phyloP scores from a whole-genome alignment of 2,888 invertebrate genomes.

The Perdita meconis region DNA sequence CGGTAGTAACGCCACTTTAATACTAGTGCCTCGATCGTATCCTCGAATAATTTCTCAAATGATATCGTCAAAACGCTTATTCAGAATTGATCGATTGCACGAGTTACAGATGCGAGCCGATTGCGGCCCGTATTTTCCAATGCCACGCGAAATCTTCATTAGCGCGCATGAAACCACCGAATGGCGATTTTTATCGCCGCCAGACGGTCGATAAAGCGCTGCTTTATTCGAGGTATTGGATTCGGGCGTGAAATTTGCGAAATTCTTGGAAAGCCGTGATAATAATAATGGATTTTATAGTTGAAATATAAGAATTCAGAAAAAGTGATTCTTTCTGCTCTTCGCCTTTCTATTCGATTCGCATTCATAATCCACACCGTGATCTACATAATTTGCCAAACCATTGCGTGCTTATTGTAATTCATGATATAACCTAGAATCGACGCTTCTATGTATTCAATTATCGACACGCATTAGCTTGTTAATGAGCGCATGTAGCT shows the following conservation, averaged over 20 bases:
- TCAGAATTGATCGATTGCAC: conserved; percentile 33
- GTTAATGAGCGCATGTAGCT: too few relatives aligned
- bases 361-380: too few relatives aligned
- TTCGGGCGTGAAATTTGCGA: conserved; percentile 7
- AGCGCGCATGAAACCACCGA: conserved; percentile 16
- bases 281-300: neutral
- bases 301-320: too few relatives aligned
- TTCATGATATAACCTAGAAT: too few relatives aligned
- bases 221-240: conserved; percentile 5
- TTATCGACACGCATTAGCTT: too few relatives aligned
- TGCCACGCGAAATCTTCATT: conserved; percentile 67
- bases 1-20: conserved; percentile 7
- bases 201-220: conserved; percentile 11
- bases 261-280: conserved; percentile 10
- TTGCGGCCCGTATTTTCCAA: conserved; percentile 30
- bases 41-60: conserved; percentile 32
- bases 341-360: too few relatives aligned
- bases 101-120: conserved; percentile 25
- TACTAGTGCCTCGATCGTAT: neutral
- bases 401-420: too few relatives aligned
- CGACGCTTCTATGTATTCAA: too few relatives aligned
- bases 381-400: too few relatives aligned
- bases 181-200: conserved; percentile 20
- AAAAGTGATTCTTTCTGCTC: too few relatives aligned
- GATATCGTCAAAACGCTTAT: conserved; percentile 36